These are phyloP conservation scores for Drosophila mercatorum DNA, from an alignment of 2,888 invertebrate genomes.

Conservation along the genomic window DNA sequence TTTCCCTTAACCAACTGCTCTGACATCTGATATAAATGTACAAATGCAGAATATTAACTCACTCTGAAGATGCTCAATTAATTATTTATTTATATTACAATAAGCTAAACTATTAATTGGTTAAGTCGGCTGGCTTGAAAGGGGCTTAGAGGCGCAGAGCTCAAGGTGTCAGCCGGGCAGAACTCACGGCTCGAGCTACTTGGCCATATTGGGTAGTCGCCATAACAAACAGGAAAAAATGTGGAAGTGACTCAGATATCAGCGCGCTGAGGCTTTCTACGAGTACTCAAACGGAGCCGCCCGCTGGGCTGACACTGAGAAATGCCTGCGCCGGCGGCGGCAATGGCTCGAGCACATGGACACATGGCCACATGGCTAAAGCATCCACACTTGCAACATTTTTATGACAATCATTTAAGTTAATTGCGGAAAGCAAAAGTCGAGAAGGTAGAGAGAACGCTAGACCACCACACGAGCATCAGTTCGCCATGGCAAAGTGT, in stretches of 20 bases:
- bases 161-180: background rate
- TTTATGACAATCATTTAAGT: slow-evolving; percentile 80
- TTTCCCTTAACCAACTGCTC: background rate
- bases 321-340: slow-evolving; percentile 56
- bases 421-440: slow-evolving; percentile 69
- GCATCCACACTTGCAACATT: slow-evolving; percentile 63
- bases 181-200: background rate
- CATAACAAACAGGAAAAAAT: slow-evolving; percentile 56
- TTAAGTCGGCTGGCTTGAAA: background rate
- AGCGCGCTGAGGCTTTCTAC: slow-evolving; percentile 32
- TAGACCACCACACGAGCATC: slow-evolving; percentile 70
- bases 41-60: background rate
- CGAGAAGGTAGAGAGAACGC: background rate
- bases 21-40: background rate
- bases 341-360: slow-evolving; percentile 10
- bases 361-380: slow-evolving; percentile 14
- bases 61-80: background rate
- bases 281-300: slow-evolving; percentile 68
- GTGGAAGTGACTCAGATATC: slow-evolving; percentile 63
- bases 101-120: slow-evolving; percentile 1
- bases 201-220: slow-evolving; percentile 63
- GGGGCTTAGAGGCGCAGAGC: background rate
- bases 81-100: background rate
- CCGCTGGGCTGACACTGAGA: slow-evolving; percentile 77
- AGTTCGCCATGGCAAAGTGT: slow-evolving; percentile 53